Evolutionary conservation across 1,140 invertebrate genomes (phyloP).

Genomic region (Drosophila tropicalis): DNA sequence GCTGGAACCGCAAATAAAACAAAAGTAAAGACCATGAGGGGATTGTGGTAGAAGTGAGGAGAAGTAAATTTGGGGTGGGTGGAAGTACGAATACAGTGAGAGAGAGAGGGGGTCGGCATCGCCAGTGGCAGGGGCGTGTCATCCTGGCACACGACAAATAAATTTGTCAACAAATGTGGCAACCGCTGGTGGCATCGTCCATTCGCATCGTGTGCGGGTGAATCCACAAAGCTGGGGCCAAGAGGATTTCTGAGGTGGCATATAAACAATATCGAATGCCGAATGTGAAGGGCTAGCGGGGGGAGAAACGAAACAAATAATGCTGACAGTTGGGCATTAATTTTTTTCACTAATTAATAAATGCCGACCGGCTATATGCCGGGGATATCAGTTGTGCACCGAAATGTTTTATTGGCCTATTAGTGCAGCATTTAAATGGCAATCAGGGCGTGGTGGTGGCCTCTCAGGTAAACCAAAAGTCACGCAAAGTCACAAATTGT

Average conservation of each 20-base stretch:
- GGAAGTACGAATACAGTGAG: not conserved
- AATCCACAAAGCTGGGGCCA: slow-evolving; percentile 4
- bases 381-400: slow-evolving; percentile 55
- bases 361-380: slow-evolving; percentile 41
- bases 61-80: not conserved
- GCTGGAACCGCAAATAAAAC: slow-evolving; percentile 71
- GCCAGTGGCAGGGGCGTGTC: slow-evolving; percentile 24
- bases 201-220: slow-evolving; percentile 41
- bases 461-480: slow-evolving; percentile 69
- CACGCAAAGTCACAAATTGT: slow-evolving; percentile 73
- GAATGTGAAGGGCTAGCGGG: slow-evolving; percentile 1
- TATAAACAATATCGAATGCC: too few relatives aligned
- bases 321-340: slow-evolving; percentile 75
- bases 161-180: slow-evolving; percentile 81
- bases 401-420: slow-evolving; percentile 81
- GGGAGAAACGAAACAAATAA: slow-evolving; percentile 47
- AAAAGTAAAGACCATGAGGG: slow-evolving; percentile 23
- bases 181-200: slow-evolving; percentile 31
- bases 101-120: not conserved
- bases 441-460: slow-evolving; percentile 67
- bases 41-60: not conserved
- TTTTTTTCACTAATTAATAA: slow-evolving; percentile 82
- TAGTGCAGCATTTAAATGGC: slow-evolving; percentile 80
- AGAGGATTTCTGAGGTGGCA: slow-evolving; percentile 11
- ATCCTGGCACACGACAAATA: slow-evolving; percentile 70